Conservation (phyloP, 2,113 vertebrate genomes). For the Pseudorhombus dupliciocellatus region DNA sequence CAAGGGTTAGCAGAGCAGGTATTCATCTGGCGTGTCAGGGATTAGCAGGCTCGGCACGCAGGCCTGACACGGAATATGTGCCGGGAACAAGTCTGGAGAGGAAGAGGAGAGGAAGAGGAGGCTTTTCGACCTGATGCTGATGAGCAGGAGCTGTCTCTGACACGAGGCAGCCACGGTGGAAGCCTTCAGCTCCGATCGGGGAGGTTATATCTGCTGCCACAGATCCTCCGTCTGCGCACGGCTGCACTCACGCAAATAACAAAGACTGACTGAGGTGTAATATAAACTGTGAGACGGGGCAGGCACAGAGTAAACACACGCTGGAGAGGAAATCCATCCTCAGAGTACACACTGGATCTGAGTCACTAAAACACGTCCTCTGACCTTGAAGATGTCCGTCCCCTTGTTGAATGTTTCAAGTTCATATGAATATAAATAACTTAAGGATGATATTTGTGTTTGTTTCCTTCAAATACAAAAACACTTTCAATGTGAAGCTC, state of each 20-base stretch:
- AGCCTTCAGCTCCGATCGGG: slow-evolving; percentile 74
- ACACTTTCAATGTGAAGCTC: too few relatives aligned
- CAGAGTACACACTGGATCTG: neutral
- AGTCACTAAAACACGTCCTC: slow-evolving; percentile 18
- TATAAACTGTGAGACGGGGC: slow-evolving; percentile 50
- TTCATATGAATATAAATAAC: neutral
- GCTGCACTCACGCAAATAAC: slow-evolving; percentile 36
- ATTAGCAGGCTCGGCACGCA: slow-evolving; percentile 56
- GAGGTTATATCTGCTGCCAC: too few relatives aligned
- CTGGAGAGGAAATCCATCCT: slow-evolving; percentile 20
- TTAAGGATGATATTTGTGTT: too few relatives aligned
- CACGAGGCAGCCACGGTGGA: slow-evolving; percentile 62
- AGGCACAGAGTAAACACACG: slow-evolving; percentile 49
- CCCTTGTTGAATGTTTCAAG: neutral
- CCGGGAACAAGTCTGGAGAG: slow-evolving; percentile 56
- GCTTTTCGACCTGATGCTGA: slow-evolving; percentile 49
- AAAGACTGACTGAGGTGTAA: slow-evolving; percentile 57
- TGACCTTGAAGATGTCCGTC: slow-evolving; percentile 7
- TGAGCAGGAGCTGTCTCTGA: slow-evolving; percentile 68
- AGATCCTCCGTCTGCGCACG: slow-evolving; percentile 64
- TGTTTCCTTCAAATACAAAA: neutral
- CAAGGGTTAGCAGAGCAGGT: slow-evolving; percentile 74
- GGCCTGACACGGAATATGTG: slow-evolving; percentile 39
- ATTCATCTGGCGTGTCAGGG: slow-evolving; percentile 67
- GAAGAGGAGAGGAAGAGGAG: slow-evolving; percentile 8